Evolutionary conservation across 2,797 vertebrate genomes (phyloP), one percentile per base, ranked within the genome.

Genomic region (Lophotriccus pileatus): DNA sequence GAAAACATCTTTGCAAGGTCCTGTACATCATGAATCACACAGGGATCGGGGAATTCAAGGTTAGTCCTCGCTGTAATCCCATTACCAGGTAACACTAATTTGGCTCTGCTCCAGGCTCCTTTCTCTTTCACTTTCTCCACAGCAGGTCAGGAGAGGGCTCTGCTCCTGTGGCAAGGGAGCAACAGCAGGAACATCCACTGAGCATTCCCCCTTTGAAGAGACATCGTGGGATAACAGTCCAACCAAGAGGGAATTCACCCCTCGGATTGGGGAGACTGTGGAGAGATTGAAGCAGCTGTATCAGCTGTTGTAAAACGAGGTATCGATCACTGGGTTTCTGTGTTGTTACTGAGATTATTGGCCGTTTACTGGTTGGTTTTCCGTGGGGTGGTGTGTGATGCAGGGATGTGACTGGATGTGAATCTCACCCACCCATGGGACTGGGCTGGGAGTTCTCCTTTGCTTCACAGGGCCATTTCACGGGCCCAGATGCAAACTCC

Each of bases 231-330:
- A 7, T 22, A 8, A 34, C 7, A 14, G 22, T 30, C 18, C 37
- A 23, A 0, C 2, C 1, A 4, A 58, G 10, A 21, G 27, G 27
- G 28, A 41, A 39, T 28, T n/a, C 60, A 22, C 4, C 4, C 0
- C 21, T 22, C 5, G 1, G 6, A 2, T 2, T 4, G 7, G 0
- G 34, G 37, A 44, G 36, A 28, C 10, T 7, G 24, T 4, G 2
- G 0, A 36, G 60, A 46, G 32, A 25, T 21, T 8, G 12, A 50
- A 59, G 22, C 15, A 1, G 4, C 12, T 5, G 20, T 10, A 14
- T 9, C 16, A 43, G 11, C 10, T 19, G 2, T 2, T 39, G 39
- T 15, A 30, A 60, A 43, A n/a, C 0, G 2, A 59, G 10, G 49
- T 22, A 18, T 0, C 2, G 24, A 13, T n/a, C 1, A 4, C 56